These are phyloP conservation scores for Nasonia giraulti DNA, from an alignment of 1,140 invertebrate species.

Conservation along the genomic window DNA sequence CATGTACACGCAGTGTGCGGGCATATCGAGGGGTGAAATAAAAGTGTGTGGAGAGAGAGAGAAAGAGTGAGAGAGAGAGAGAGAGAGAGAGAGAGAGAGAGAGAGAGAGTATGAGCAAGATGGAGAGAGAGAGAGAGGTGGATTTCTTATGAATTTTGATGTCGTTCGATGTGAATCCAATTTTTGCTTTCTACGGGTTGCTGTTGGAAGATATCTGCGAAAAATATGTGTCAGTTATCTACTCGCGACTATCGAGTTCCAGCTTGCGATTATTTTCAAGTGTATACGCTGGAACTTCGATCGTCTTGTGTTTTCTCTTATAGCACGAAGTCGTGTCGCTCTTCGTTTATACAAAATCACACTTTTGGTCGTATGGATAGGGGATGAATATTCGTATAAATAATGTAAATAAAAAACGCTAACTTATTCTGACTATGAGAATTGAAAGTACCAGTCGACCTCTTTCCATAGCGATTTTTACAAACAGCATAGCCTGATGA, in stretches of 20 bases:
- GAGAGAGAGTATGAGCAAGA: not conserved
- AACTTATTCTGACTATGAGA: not conserved
- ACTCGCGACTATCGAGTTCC: not conserved
- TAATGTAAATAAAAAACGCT: too few species aligned
- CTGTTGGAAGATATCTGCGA: conserved; percentile 42
- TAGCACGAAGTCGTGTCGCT: too few species aligned
- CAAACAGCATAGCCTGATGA: not conserved
- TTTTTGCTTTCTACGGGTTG: conserved; percentile 37
- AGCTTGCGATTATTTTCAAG: not conserved
- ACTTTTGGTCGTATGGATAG: too few species aligned
- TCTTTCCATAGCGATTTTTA: not conserved
- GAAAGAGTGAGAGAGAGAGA: not conserved
- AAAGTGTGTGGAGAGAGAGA: not conserved
- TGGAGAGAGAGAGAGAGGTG: not conserved
- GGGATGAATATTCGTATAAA: too few species aligned
- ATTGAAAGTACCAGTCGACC: not conserved
- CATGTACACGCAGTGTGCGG: too few species aligned
- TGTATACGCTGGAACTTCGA: not conserved
- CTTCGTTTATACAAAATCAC: too few species aligned
- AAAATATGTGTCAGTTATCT: conserved; percentile 46
- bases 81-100: not conserved
- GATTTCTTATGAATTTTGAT: conserved; percentile 38
- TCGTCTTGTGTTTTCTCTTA: not conserved
- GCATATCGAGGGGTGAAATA: not conserved
- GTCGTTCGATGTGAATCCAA: conserved; percentile 39